Conservation (phyloP, 2,888 invertebrate species). For the Tenthredo notha region DNA sequence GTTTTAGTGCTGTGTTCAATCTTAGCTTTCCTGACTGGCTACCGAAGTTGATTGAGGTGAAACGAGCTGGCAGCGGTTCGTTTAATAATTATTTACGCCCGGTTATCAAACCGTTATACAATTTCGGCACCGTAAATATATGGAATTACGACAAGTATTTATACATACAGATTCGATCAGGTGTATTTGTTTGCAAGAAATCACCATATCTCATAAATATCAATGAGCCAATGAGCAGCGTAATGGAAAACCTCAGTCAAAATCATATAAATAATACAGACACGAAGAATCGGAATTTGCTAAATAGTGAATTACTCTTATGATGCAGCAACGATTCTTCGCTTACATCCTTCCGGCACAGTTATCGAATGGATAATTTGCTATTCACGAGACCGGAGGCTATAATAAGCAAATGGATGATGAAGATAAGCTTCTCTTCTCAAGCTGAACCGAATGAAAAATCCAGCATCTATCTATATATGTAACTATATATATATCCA, state of each 20-base stretch:
- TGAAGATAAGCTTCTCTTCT: not conserved
- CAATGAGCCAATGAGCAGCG: conserved; percentile 1
- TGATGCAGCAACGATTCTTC: not conserved
- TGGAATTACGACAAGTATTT: conserved; percentile 13
- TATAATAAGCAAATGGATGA: not conserved
- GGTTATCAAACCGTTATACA: conserved; percentile 18
- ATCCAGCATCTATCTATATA: not conserved
- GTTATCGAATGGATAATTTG: not conserved
- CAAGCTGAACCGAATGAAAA: not conserved
- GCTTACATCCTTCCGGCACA: not conserved
- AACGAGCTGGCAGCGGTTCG: conserved; percentile 32
- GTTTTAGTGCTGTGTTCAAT: conserved; percentile 33
- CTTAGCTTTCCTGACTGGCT: conserved; percentile 44
- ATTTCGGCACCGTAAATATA: not conserved
- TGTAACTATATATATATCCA: not conserved
- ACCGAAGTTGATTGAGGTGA: conserved; percentile 43
- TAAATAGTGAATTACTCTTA: not conserved
- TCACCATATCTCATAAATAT: conserved; percentile 37
- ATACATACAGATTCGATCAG: conserved; percentile 1
- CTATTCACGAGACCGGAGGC: not conserved
- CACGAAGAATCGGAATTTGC: conserved; percentile 19
- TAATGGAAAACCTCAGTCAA: not conserved
- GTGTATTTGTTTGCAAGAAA: conserved; percentile 35
- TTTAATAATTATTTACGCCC: conserved; percentile 23
- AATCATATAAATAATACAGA: conserved; percentile 1